Conservation (phyloP, 2,113 vertebrate genomes). For the Oreocharis arfaki region DNA sequence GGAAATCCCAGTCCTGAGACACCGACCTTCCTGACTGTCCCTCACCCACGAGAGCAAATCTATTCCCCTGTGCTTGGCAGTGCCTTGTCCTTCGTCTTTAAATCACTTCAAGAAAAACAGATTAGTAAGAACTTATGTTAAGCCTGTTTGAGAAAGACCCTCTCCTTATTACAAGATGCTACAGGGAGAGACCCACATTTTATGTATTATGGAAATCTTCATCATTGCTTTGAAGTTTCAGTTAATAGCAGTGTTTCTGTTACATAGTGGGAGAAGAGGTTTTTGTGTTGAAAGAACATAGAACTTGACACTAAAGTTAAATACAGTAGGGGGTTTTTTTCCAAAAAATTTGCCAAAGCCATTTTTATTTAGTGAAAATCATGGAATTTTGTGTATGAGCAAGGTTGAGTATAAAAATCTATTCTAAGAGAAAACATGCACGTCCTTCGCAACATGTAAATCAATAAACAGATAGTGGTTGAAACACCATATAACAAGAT, state of each 20-base stretch:
- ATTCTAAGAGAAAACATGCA: background rate
- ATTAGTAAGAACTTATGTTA: background rate
- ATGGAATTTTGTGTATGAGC: background rate
- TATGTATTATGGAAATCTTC: background rate
- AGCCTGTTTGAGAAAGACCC: background rate
- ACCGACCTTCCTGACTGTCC: background rate
- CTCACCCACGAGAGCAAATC: background rate
- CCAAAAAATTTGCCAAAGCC: background rate
- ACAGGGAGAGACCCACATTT: background rate
- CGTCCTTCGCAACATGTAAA: background rate
- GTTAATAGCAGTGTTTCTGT: background rate
- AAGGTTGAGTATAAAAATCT: background rate
- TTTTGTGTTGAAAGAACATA: background rate
- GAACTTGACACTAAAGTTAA: background rate
- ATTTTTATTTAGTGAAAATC: background rate
- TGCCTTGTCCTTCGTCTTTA: background rate
- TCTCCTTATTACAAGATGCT: background rate
- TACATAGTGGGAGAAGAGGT: background rate
- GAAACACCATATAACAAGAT: background rate
- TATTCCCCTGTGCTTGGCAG: background rate
- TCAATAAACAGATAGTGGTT: background rate
- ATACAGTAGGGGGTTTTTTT: background rate
- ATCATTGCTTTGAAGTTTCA: background rate
- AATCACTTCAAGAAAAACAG: background rate
- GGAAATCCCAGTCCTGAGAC: constrained; percentile 32